Evolutionary conservation across 2,113 vertebrate genomes (phyloP).

Genomic region (Hipposideros armiger): DNA sequence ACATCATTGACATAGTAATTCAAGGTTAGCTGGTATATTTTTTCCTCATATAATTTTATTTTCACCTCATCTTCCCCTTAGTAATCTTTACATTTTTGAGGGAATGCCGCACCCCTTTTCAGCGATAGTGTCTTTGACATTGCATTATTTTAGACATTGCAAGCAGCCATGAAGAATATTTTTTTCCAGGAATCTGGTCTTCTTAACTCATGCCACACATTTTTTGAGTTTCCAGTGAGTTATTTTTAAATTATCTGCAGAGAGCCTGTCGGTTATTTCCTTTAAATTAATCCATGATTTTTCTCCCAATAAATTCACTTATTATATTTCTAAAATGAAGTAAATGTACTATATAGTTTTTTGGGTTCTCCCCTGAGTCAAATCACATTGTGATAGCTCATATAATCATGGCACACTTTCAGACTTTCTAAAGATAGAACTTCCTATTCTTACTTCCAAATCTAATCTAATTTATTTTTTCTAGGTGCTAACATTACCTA

Average conservation of each 20-base stretch:
- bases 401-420: neutral
- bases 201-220: constrained; percentile 53
- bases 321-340: constrained; percentile 60
- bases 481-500: neutral
- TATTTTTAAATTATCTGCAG: constrained; percentile 66
- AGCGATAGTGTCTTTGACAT: neutral
- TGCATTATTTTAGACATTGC: constrained; percentile 51
- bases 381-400: neutral
- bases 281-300: constrained; percentile 47
- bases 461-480: constrained; percentile 21
- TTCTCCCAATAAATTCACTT: constrained; percentile 40
- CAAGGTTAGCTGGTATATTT: neutral
- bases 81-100: constrained; percentile 54
- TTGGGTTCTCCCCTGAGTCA: neutral
- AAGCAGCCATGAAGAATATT: constrained; percentile 12
- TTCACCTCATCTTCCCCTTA: neutral
- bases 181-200: constrained; percentile 15
- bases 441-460: constrained; percentile 27
- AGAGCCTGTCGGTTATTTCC: constrained; percentile 32
- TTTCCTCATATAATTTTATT: constrained; percentile 44
- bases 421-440: constrained; percentile 33
- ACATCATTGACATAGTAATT: neutral
- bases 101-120: neutral
- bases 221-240: constrained; percentile 36
- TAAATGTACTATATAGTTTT: constrained; percentile 21